A percentile compares a stretch with the other conserved stretches of the same genome.
phyloP scores from a whole-genome alignment of 2,797 vertebrate species.

The Alectoris magna region DNA sequence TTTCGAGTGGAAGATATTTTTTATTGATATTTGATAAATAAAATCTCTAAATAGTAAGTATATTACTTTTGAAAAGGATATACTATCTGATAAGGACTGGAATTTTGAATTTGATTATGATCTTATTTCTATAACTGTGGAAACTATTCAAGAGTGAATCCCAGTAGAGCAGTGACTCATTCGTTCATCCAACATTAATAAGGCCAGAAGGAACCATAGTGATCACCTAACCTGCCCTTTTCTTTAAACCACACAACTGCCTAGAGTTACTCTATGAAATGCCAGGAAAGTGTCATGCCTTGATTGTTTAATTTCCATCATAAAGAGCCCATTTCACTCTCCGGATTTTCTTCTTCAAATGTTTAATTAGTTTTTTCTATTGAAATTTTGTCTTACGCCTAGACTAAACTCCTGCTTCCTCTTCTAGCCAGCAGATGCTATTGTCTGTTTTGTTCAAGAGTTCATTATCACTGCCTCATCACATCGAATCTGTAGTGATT shows the following conservation, averaged over 20 bases:
- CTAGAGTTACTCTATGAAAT: neutral
- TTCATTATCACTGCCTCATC: neutral
- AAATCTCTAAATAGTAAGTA: neutral
- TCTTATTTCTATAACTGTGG: neutral
- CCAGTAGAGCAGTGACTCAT: neutral
- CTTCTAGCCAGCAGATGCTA: neutral
- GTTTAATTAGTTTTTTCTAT: neutral
- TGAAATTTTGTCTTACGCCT: neutral
- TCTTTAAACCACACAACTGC: neutral
- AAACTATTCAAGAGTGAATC: neutral
- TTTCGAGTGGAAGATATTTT: neutral
- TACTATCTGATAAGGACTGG: neutral
- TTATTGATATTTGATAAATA: neutral
- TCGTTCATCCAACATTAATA: neutral
- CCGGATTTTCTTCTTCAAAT: neutral
- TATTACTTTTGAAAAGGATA: neutral
- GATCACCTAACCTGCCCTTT: neutral
- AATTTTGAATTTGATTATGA: slow-evolving; percentile 3
- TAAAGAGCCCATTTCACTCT: neutral
- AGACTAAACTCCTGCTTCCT: neutral
- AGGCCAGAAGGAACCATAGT: neutral
- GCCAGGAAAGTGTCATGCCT: neutral
- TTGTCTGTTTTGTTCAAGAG: neutral
- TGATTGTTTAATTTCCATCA: neutral
- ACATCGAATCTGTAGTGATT: neutral